phyloP scores from a whole-genome alignment of 2,888 invertebrate species.

The Oeneis ivallda region DNA sequence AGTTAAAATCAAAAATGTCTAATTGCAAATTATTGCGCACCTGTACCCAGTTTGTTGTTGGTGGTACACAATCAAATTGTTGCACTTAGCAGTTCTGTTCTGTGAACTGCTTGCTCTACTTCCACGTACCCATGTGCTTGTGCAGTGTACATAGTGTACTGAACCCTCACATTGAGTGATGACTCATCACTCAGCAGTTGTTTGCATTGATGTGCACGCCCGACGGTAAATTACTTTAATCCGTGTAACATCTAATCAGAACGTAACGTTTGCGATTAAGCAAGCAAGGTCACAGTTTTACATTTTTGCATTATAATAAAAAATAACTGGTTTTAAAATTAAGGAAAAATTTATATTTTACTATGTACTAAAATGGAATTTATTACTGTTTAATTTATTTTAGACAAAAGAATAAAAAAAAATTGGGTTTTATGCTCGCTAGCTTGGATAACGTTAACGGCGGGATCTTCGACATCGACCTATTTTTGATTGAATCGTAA shows the following conservation, averaged over 20 bases:
- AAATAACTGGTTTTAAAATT: neutral
- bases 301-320: neutral
- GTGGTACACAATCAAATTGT: neutral
- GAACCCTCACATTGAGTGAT: conserved; percentile 1
- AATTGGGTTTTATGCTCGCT: no score
- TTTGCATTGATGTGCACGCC: conserved; percentile 10
- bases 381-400: no score
- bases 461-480: no score
- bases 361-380: neutral
- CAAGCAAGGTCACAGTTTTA: conserved; percentile 8
- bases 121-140: conserved; percentile 6
- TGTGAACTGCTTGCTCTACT: neutral
- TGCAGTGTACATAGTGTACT: neutral
- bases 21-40: neutral
- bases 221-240: conserved; percentile 14
- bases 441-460: no score
- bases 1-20: neutral
- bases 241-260: conserved; percentile 15
- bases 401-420: no score
- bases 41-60: neutral
- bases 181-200: conserved; percentile 2
- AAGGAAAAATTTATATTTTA: neutral
- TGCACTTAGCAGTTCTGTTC: conserved; percentile 11
- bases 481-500: no score
- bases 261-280: conserved; percentile 17